Conservation (phyloP, 2,797 vertebrate genomes). For the Micropoecilia bifurca region DNA sequence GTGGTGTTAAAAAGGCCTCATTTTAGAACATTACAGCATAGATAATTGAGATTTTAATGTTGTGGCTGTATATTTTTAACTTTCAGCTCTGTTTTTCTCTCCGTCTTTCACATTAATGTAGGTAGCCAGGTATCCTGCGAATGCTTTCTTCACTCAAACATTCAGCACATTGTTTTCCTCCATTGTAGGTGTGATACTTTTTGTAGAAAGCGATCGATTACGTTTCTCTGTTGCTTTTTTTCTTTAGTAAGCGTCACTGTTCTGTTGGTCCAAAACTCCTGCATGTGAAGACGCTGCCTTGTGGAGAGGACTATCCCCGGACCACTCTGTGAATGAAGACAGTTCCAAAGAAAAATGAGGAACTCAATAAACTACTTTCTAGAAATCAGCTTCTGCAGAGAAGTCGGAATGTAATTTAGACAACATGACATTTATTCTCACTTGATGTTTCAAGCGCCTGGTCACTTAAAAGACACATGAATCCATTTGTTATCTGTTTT, state of each 20-base stretch:
- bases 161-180: not conserved
- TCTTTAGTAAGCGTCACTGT: not conserved
- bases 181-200: constrained; percentile 9
- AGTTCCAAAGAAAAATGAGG: not conserved
- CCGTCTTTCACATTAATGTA: not conserved
- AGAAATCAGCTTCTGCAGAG: not conserved
- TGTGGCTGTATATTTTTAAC: not conserved
- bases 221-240: not conserved
- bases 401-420: too few relatives aligned
- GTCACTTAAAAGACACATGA: not conserved
- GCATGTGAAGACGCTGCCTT: not conserved
- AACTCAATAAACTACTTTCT: not conserved
- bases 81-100: not conserved
- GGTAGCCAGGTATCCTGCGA: not conserved
- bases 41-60: not conserved
- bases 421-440: not conserved
- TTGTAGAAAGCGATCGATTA: not conserved
- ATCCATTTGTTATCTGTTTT: not conserved
- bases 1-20: not conserved
- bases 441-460: not conserved
- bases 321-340: not conserved
- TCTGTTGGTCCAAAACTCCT: not conserved
- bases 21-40: not conserved
- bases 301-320: constrained; percentile 16
- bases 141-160: not conserved